A percentile compares a stretch with the other conserved stretches of the same genome.
phyloP scores from a whole-genome alignment of 2,888 invertebrate species.

The Diaphora mendica region DNA sequence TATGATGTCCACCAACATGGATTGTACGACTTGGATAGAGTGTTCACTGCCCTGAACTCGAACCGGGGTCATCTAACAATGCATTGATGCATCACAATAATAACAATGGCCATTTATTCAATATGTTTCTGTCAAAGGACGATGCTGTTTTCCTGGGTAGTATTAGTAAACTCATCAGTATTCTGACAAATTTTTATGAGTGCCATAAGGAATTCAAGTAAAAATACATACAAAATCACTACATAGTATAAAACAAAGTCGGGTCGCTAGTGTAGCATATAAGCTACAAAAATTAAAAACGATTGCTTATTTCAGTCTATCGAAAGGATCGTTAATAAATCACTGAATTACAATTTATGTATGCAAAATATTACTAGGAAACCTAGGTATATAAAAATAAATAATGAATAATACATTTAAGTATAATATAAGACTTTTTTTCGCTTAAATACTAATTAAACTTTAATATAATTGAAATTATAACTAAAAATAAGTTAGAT shows the following conservation, averaged over 20 bases:
- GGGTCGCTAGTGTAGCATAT: too few species aligned
- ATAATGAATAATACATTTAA: too few species aligned
- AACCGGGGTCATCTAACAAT: not conserved
- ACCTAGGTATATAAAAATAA: not conserved
- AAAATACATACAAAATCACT: not conserved
- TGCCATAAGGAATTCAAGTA: not conserved
- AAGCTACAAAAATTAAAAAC: too few species aligned
- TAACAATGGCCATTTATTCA: not conserved
- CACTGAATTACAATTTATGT: not conserved
- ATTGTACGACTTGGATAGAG: not conserved
- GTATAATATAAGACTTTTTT: too few species aligned
- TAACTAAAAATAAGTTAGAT: too few species aligned
- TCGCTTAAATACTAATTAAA: too few species aligned
- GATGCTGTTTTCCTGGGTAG: not conserved
- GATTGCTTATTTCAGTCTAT: not conserved
- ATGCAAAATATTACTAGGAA: not conserved
- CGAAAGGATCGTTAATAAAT: not conserved
- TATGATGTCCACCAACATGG: conserved; percentile 29
- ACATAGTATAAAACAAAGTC: too few species aligned
- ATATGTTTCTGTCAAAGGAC: not conserved
- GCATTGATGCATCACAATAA: not conserved
- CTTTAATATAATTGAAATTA: too few species aligned
- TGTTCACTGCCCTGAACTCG: conserved; percentile 8
- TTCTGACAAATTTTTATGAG: not conserved
- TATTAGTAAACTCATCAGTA: not conserved